Conservation (phyloP, 2,888 invertebrate species). For the Dexiosoma caninum region DNA sequence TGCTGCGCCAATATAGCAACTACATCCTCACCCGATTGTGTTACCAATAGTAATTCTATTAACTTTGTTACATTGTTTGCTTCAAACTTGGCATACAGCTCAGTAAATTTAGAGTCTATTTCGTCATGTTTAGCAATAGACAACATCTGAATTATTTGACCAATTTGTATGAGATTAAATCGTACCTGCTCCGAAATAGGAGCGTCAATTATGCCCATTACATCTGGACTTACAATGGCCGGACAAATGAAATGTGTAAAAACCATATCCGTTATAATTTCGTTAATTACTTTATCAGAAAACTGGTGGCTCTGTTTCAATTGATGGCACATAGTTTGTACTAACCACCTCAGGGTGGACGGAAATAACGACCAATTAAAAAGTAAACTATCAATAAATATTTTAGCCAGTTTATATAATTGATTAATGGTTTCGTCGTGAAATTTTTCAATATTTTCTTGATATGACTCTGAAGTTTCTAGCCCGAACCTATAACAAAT, state of each 20-base stretch:
- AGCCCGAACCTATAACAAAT: constrained; percentile 85
- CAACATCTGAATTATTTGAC: constrained; percentile 94
- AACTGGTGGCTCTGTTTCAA: constrained; percentile 80
- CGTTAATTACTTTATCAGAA: constrained; percentile 77
- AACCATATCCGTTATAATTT: constrained; percentile 93
- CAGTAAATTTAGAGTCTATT: constrained; percentile 84
- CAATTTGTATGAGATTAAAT: constrained; percentile 93
- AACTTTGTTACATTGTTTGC: constrained; percentile 88
- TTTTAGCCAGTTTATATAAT: constrained; percentile 86
- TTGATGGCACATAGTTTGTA: constrained; percentile 88
- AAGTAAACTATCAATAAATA: constrained; percentile 89
- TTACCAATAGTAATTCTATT: constrained; percentile 81
- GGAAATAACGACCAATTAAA: constrained; percentile 95
- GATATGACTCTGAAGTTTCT: constrained; percentile 85
- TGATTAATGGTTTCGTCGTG: constrained; percentile 88
- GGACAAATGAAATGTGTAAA: constrained; percentile 97
- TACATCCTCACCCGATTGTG: constrained; percentile 77
- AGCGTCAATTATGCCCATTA: constrained; percentile 94
- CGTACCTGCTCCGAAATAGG: constrained; percentile 94
- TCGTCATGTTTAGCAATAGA: constrained; percentile 91
- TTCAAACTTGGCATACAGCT: constrained; percentile 89
- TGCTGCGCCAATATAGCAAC: constrained; percentile 77
- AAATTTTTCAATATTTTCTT: constrained; percentile 86
- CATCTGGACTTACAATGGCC: constrained; percentile 96
- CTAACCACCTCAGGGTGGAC: constrained; percentile 91